Percentiles rank a stretch among this genome's conserved stretches.
Evolutionary conservation across 2,888 invertebrate species (phyloP).

Genomic region (Drosophila flavopinicola): DNA sequence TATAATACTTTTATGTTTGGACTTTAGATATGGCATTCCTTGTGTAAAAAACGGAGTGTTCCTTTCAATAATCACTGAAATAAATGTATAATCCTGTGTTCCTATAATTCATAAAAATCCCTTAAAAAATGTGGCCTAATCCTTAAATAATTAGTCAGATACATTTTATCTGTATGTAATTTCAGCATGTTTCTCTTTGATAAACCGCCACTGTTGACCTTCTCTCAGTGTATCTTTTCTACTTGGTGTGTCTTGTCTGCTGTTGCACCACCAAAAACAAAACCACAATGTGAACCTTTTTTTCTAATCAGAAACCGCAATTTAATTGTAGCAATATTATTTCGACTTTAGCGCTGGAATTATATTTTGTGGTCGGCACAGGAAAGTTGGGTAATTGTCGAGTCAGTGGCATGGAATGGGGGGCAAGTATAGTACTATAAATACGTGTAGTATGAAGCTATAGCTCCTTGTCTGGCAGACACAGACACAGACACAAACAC

Average conservation of each 20-base stretch:
- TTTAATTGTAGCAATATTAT: constrained; percentile 57
- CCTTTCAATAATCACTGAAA: background rate
- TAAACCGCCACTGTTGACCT: constrained; percentile 28
- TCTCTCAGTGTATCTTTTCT: background rate
- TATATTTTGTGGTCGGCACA: constrained; percentile 54
- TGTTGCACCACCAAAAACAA: constrained; percentile 29
- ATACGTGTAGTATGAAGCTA: constrained; percentile 5
- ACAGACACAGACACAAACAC: constrained; percentile 44
- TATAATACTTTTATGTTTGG: constrained; percentile 22
- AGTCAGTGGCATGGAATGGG: constrained; percentile 8
- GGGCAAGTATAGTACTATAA: constrained; percentile 1
- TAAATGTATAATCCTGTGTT: no score
- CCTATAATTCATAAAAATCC: background rate
- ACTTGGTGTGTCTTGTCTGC: constrained; percentile 2
- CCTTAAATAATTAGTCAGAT: constrained; percentile 24
- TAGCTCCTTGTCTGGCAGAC: constrained; percentile 54
- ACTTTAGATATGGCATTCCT: constrained; percentile 27
- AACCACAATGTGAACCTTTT: constrained; percentile 46
- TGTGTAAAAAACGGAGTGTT: background rate
- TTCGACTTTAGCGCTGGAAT: constrained; percentile 30
- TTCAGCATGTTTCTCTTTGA: constrained; percentile 19
- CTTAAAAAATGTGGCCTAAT: constrained; percentile 7
- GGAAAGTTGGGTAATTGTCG: constrained; percentile 47
- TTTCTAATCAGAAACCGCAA: constrained; percentile 65
- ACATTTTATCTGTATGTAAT: constrained; percentile 7